A percentile compares a stretch with the other conserved stretches of the same genome.
Evolutionary conservation across 2,797 vertebrate species (phyloP).

Genomic region (Danionella dracula): DNA sequence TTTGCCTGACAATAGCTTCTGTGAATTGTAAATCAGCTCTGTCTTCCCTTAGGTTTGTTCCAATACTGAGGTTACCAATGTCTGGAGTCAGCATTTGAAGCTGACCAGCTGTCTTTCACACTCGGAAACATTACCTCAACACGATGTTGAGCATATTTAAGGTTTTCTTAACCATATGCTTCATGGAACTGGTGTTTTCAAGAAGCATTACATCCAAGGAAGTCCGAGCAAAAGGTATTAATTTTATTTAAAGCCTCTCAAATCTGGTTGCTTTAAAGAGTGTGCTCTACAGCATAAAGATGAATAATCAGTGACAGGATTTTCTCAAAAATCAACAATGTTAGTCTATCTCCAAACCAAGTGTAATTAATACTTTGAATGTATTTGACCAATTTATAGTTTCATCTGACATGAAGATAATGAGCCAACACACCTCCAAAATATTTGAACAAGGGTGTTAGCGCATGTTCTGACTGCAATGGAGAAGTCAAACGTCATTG

Average conservation of each 20-base stretch:
- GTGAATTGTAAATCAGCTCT: constrained; percentile 17
- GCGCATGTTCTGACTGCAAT: no score
- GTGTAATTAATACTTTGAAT: no score
- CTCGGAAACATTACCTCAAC: constrained; percentile 32
- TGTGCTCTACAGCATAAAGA: no score
- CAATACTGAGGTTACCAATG: constrained; percentile 55
- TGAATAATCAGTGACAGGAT: no score
- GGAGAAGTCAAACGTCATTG: no score
- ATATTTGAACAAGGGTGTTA: no score
- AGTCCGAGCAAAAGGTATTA: constrained; percentile 58
- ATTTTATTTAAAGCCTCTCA: not conserved
- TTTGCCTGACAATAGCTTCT: constrained; percentile 6
- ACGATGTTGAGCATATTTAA: constrained; percentile 58
- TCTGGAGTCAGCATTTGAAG: constrained; percentile 56
- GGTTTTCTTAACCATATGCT: constrained; percentile 54
- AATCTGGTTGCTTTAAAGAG: not conserved
- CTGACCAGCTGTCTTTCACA: constrained; percentile 37
- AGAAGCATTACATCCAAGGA: constrained; percentile 39
- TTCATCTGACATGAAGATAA: no score
- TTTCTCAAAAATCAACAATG: no score
- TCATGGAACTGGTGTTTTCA: constrained; percentile 40
- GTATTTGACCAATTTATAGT: no score
- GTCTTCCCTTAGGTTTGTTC: constrained; percentile 27
- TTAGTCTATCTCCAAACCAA: no score
- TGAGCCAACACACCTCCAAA: no score